Evolutionary conservation across 1,140 invertebrate genomes (phyloP), one percentile per base, ranked within the genome.

Genomic region (Melitaea cinxia): DNA sequence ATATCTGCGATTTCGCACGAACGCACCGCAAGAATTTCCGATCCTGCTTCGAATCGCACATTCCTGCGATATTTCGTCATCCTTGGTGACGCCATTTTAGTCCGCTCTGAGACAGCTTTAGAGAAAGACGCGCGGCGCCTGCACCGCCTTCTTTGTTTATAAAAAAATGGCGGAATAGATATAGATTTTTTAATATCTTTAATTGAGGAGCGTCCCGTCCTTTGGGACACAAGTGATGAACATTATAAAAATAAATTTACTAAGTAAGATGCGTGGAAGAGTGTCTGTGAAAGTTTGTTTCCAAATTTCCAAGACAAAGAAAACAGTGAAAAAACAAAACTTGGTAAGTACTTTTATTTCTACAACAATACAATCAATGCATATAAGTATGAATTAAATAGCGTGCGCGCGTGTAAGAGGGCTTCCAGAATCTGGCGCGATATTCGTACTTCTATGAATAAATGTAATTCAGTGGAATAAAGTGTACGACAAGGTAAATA

Each of bases 321-420:
- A 42, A 30, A 30, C 28, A 30, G 28, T 10, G 28, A 30, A 30
- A 42, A 42, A 14, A 5, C 37, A 42, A 42, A 42, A 42, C 37
- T 42, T 42, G 37, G 37, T 42, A 9, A 45, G 42, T 45, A 45
- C 42, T 45, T 45, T 45, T 45, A 45, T 45, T 17, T 45, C 42
- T 45, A 45, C 42, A 45, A 45, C 42, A 45, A 45, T 45, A 19
- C 42, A 45, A 45, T 45, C 42, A 45, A 45, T 45, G 42, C 42
- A 45, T 45, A 45, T 45, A 45, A 45, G n/a, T n/a, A n/a, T n/a
- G n/a, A n/a, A n/a, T 45, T 45, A 45, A 45, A 45, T 45, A 45
- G 39, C 10, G 39, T 45, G 39, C 39, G 39, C 39, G 39, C 39
- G 39, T 45, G 39, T 45, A 45, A 45, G 39, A 45, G 39, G 39